Evolutionary conservation across 2,113 vertebrate species (phyloP), one percentile per base, ranked within the genome.

Genomic region (Mellivora capensis): DNA sequence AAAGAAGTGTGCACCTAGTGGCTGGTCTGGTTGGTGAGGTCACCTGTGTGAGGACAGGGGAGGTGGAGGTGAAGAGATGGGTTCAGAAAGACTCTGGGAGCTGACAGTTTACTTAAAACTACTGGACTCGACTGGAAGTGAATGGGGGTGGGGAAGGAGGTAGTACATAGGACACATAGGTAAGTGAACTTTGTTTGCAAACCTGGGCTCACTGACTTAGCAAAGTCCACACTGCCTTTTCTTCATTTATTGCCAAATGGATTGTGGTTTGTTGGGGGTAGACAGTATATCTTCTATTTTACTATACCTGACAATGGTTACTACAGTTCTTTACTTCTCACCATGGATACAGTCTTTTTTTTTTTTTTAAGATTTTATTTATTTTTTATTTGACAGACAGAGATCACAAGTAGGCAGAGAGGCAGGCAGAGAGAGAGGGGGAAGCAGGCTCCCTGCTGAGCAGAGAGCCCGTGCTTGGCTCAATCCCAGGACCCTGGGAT

Each of bases 311-410:
- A 34, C 18, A 39, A 62, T 20, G 64, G 69, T 72, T 49, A 67
- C 2, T 1, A 15, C 17, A 39, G 69, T 47, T 71, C 20, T 20
- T 25, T 49, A 39, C 0, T 0, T 14, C 27, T 29, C 52, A 23
- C 6, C 4, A 5, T 69, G 49, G 59, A 90, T 10, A 0, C 8
- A 72, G 27, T 62, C 71, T 93, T 97, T n/a, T n/a, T n/a, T n/a
- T n/a, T n/a, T n/a, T n/a, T n/a, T n/a, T n/a, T n/a, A n/a, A n/a
- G n/a, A n/a, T n/a, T n/a, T n/a, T n/a, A n/a, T n/a, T n/a, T n/a
- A n/a, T n/a, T n/a, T n/a, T n/a, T n/a, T n/a, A n/a, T n/a, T n/a
- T n/a, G n/a, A n/a, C n/a, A n/a, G n/a, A n/a, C n/a, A n/a, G n/a
- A n/a, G n/a, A n/a, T n/a, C n/a, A n/a, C n/a, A n/a, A n/a, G n/a